phyloP scores from a whole-genome alignment of 2,888 invertebrate species.

The Mamestra brassicae region DNA sequence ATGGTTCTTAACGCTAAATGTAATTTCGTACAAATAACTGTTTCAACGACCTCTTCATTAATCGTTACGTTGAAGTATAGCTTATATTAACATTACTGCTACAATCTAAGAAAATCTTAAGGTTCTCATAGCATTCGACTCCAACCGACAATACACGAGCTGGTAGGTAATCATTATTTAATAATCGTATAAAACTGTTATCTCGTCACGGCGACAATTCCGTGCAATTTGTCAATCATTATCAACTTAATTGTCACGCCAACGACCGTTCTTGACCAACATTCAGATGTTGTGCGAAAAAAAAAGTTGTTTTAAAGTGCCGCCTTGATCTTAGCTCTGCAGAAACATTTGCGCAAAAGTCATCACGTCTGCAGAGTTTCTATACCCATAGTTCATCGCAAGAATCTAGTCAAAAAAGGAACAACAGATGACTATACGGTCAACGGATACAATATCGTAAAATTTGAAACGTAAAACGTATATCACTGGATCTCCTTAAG shows the following conservation, averaged over 20 bases:
- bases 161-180: conserved; percentile 45
- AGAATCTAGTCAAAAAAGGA: too few species aligned
- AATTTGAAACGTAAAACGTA: too few species aligned
- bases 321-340: neutral
- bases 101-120: conserved; percentile 1
- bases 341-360: too few species aligned
- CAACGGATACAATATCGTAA: too few species aligned
- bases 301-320: neutral
- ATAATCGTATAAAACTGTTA: conserved; percentile 47
- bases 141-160: neutral
- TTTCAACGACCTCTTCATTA: neutral
- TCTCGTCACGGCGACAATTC: conserved; percentile 42
- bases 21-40: neutral
- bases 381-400: too few species aligned
- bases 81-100: neutral
- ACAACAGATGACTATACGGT: too few species aligned
- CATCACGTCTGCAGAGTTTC: too few species aligned
- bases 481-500: too few species aligned
- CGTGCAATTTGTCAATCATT: conserved; percentile 56
- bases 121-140: conserved; percentile 2
- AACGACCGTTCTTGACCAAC: conserved; percentile 58
- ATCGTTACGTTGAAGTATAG: neutral
- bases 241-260: conserved; percentile 43
- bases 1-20: neutral
- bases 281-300: conserved; percentile 24